Percentiles rank a stretch among this genome's conserved stretches.
These are phyloP conservation scores for Caerostris extrusa DNA, from an alignment of 1,140 invertebrate genomes.

Conservation along the genomic window DNA sequence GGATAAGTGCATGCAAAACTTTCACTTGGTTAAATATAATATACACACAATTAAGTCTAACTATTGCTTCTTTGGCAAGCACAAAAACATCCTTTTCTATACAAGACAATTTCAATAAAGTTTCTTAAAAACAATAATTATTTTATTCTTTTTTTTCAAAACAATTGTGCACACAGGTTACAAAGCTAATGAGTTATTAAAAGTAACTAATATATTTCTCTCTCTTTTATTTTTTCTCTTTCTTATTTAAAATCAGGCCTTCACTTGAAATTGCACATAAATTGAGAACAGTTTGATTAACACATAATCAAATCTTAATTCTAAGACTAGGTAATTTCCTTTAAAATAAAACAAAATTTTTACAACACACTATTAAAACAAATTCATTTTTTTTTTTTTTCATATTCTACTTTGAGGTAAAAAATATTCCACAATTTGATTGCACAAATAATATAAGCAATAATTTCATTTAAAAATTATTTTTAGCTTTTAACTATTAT, in stretches of 20 bases:
- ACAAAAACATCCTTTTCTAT: slow-evolving; percentile 40
- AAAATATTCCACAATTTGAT: not conserved
- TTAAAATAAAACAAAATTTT: not conserved
- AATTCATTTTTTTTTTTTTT: not conserved
- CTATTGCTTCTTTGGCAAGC: slow-evolving; percentile 59
- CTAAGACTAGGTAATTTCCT: not conserved
- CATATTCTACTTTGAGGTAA: not conserved
- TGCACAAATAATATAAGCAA: not conserved
- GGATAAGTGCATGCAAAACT: slow-evolving; percentile 60
- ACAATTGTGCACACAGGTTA: slow-evolving; percentile 35
- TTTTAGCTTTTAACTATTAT: not conserved
- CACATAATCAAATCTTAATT: not conserved
- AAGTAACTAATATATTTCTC: slow-evolving; percentile 5
- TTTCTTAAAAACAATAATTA: slow-evolving; percentile 34
- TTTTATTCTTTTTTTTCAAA: slow-evolving; percentile 25
- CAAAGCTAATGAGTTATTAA: slow-evolving; percentile 23
- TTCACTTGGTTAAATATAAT: slow-evolving; percentile 65
- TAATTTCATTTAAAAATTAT: not conserved
- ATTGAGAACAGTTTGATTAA: not conserved
- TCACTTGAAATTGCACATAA: not conserved
- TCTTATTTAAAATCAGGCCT: slow-evolving; percentile 6
- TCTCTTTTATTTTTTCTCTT: not conserved
- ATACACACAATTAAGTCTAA: slow-evolving; percentile 53
- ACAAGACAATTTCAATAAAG: slow-evolving; percentile 49
- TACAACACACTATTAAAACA: not conserved